Evolutionary conservation across 1,140 invertebrate species (phyloP), one percentile per base, ranked within the genome.

Genomic region (Caerostris extrusa): DNA sequence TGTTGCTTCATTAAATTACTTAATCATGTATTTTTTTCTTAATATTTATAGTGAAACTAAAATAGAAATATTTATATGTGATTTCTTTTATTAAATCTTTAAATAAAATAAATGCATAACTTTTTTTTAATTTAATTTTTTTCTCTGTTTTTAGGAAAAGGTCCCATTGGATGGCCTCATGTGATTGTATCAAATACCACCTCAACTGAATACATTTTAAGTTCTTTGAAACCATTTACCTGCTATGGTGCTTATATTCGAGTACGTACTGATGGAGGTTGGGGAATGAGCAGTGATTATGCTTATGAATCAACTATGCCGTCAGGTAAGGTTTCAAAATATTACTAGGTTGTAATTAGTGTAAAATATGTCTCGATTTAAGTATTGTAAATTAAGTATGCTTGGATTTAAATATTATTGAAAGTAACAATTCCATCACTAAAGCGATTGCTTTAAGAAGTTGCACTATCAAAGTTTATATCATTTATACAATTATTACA

Each of bases 241-340:
- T 69, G 50, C 6, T 91, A 93, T 81, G 7, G 17, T 12, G 57
- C 87, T 8, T 67, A 19, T 14, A 82, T 93, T 3, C 19, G 67
- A 71, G 86, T 82, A 10, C 34, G 17, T 3, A 94, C 91, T 3
- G 50, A 12, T 6, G 69, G 14, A n/a, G 91, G 94, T 57, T 90
- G 81, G 88, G 93, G 94, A n/a, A 81, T 56, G 55, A 34, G 86
- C 8, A 93, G 88, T 50, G 50, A 93, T 81, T 56, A 60, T 56
- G 77, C 34, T 64, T 64, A 10, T 64, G 94, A 93, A 71, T 55
- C 64, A 6, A 94, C 94, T 10, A 88, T 91, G 85, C n/a, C 67
- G 3, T 19, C 82, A 34, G 94, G 94, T 94, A 88, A 94, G 58
- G n/a, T 60, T 77, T 34, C 34, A 34, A 34, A 34, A 34, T 34